Conservation (phyloP, 2,888 invertebrate species). For the Rhaphigaster nebulosa region DNA sequence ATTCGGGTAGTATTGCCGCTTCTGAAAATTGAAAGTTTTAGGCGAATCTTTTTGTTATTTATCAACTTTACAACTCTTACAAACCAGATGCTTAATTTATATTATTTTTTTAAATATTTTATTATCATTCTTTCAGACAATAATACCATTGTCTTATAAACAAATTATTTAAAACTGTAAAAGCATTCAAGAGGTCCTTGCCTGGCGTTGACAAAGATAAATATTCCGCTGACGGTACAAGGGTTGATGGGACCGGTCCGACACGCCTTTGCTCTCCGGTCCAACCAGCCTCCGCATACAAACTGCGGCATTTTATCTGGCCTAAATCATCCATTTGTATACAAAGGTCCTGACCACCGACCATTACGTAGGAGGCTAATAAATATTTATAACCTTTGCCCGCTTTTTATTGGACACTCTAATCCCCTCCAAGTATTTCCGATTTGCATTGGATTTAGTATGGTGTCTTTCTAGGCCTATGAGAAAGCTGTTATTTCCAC, state of each 20-base stretch:
- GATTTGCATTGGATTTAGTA: slow-evolving; percentile 28
- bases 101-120: neutral
- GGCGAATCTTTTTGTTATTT: too few relatives aligned
- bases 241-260: neutral
- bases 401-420: slow-evolving; percentile 40
- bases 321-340: slow-evolving; percentile 39
- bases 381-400: slow-evolving; percentile 46
- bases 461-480: neutral
- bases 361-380: slow-evolving; percentile 33
- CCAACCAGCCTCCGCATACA: slow-evolving; percentile 42
- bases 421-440: slow-evolving; percentile 23
- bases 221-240: neutral
- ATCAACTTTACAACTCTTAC: too few relatives aligned
- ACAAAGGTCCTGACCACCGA: slow-evolving; percentile 29
- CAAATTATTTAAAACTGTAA: neutral
- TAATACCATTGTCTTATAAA: neutral
- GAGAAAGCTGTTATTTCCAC: neutral
- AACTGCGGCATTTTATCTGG: slow-evolving; percentile 25
- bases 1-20: too few relatives aligned
- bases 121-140: neutral
- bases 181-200: neutral
- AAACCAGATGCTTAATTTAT: too few relatives aligned
- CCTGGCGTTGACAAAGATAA: neutral
- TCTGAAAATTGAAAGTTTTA: too few relatives aligned
- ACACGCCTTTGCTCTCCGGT: slow-evolving; percentile 21